Conservation (phyloP, 2,888 invertebrate species). For the Rhagonycha fulva region DNA sequence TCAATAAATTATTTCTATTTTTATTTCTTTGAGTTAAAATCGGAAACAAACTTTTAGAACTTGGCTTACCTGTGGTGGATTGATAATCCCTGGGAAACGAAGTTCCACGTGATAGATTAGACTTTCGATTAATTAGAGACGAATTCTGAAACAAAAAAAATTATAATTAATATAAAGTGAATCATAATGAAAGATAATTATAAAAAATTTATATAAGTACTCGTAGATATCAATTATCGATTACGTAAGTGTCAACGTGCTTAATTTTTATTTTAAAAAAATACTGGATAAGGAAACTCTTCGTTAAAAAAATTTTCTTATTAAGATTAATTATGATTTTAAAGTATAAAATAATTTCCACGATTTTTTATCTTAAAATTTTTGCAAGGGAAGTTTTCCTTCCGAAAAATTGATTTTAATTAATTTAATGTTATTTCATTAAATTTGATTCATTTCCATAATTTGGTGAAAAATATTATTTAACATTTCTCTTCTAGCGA, state of each 20-base stretch:
- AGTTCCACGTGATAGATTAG: slow-evolving; percentile 25
- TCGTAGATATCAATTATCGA: neutral
- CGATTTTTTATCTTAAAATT: neutral
- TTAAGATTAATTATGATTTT: neutral
- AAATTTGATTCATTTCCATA: neutral
- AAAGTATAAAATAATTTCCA: neutral
- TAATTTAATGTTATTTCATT: neutral
- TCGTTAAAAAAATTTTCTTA: neutral
- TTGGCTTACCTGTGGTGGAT: slow-evolving; percentile 32
- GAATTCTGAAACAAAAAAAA: slow-evolving; percentile 30
- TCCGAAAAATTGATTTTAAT: neutral
- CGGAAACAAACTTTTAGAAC: neutral
- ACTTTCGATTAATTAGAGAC: slow-evolving; percentile 19
- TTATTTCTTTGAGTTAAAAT: neutral
- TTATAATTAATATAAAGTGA: neutral
- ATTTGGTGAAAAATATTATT: neutral
- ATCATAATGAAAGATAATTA: neutral
- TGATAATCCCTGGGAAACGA: slow-evolving; percentile 31
- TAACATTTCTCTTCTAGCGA: neutral
- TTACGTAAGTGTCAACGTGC: neutral
- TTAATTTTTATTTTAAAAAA: neutral
- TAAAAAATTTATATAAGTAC: neutral
- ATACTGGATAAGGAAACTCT: neutral
- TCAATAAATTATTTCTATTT: neutral
- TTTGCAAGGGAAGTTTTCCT: neutral